These are phyloP conservation scores for Nemurella pictetii DNA, from an alignment of 2,888 invertebrate species.

Conservation along the genomic window DNA sequence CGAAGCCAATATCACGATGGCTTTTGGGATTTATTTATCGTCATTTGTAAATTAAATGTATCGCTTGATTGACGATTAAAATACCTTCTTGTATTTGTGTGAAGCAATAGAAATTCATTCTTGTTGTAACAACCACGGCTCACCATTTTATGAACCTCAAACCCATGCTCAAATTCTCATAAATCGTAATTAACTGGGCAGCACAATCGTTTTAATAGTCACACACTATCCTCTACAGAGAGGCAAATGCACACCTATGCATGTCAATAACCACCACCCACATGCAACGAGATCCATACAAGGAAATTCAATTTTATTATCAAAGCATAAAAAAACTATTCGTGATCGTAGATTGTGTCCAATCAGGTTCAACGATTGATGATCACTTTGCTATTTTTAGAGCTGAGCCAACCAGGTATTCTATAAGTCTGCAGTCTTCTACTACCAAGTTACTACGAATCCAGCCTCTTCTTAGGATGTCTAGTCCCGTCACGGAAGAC, in stretches of 20 bases:
- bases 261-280: not conserved
- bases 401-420: not conserved
- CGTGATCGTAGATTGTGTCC: not conserved
- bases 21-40: not conserved
- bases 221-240: not conserved
- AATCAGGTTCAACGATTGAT: not conserved
- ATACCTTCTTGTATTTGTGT: not conserved
- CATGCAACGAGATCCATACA: not conserved
- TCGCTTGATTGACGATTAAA: not conserved
- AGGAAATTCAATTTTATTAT: not conserved
- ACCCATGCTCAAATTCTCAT: not conserved
- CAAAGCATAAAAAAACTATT: not conserved
- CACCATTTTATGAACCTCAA: not conserved
- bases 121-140: not conserved
- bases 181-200: not conserved
- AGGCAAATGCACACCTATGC: not conserved
- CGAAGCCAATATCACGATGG: not conserved
- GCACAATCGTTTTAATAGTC: not conserved
- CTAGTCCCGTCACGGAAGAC: not conserved
- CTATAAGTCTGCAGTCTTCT: not conserved
- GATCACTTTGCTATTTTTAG: not conserved
- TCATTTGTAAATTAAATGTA: not conserved
- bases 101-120: not conserved
- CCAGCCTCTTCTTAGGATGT: not conserved
- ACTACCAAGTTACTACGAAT: not conserved